phyloP scores from a whole-genome alignment of 2,797 vertebrate species.

The Lacerta bilineata region DNA sequence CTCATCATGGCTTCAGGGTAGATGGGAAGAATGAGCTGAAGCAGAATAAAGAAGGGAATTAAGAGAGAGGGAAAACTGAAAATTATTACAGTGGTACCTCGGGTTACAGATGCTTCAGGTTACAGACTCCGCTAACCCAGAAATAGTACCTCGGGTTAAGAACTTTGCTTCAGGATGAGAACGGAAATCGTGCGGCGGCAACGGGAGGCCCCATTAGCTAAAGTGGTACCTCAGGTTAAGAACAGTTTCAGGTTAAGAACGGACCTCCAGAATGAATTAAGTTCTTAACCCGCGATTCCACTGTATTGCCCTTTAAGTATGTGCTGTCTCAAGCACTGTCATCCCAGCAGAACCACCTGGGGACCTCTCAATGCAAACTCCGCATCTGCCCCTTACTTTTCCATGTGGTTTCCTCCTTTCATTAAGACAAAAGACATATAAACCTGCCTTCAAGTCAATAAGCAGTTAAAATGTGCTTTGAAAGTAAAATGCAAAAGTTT shows the following conservation, averaged over 20 bases:
- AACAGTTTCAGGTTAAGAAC: too few relatives aligned
- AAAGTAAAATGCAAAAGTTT: neutral
- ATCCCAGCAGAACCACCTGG: slow-evolving; percentile 61
- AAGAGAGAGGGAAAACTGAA: slow-evolving; percentile 69
- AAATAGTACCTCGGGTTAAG: too few relatives aligned
- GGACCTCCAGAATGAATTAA: too few relatives aligned
- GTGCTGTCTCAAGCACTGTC: slow-evolving; percentile 66
- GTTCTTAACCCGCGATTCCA: too few relatives aligned
- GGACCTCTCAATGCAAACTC: slow-evolving; percentile 66
- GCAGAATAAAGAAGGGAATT: slow-evolving; percentile 58
- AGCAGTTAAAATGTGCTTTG: slow-evolving; percentile 41
- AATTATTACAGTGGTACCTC: slow-evolving; percentile 38
- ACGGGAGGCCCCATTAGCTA: too few relatives aligned
- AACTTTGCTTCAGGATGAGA: too few relatives aligned
- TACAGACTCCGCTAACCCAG: too few relatives aligned
- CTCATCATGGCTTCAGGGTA: slow-evolving; percentile 43
- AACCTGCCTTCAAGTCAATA: slow-evolving; percentile 24
- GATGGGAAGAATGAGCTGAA: slow-evolving; percentile 62
- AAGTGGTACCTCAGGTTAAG: too few relatives aligned
- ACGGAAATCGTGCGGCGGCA: too few relatives aligned
- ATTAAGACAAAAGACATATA: slow-evolving; percentile 31
- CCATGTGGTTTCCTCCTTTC: slow-evolving; percentile 30
- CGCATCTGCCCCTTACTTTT: slow-evolving; percentile 35
- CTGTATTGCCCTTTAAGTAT: slow-evolving; percentile 63
- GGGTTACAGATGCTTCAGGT: too few relatives aligned